Base-by-base conservation (phyloP, 2,888 invertebrate species). In the Blera fallax region DNA sequence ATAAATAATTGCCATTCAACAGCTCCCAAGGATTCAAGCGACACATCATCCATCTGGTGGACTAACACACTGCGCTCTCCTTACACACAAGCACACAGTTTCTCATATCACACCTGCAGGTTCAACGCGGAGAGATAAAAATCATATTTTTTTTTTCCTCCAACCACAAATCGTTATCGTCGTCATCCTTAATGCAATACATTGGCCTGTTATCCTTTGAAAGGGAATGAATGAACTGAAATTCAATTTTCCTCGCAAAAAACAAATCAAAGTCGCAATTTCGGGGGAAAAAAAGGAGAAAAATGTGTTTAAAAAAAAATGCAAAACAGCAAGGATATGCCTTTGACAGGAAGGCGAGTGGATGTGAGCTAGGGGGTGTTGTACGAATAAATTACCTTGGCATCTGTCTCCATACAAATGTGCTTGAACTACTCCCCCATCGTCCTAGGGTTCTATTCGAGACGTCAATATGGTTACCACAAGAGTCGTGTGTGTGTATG, bases 1-100 rank as follows among this genome's bases (percentile, higher is more conserved):
- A 78, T 67, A 78, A 83, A 78, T 60, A 72, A 78, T 72, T 45
- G 45, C 58, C 56, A 78, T 60, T 72, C 60, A 73, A 78, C 67
- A 83, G 73, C 45, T 54, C 50, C 52, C 64, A 72, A 69, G 40
- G 50, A 76, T 34, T 64, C 54, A 21, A 29, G 48, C 72, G 21
- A 67, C 56, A 45, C 72, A 72, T 37, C 34, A 76, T 54, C 50
- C 52, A 76, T 64, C 48, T 34, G 56, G 29, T n/a, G 27, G 27
- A 34, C 58, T 21, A 10, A 27, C 67, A 65, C 52, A 24, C 7
- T 37, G 7, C 21, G 27, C 62, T 45, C 16, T 1, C 14, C 62
- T 45, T 11, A 0, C 14, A n/a, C n/a, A 40, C 40, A 5, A n/a
- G 6, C n/a, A 40, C 14, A 24, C 4, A 24, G 2, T 24, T n/a